Evolutionary conservation across 2,888 invertebrate genomes (phyloP).

Genomic region (Tolmerus cingulatus): DNA sequence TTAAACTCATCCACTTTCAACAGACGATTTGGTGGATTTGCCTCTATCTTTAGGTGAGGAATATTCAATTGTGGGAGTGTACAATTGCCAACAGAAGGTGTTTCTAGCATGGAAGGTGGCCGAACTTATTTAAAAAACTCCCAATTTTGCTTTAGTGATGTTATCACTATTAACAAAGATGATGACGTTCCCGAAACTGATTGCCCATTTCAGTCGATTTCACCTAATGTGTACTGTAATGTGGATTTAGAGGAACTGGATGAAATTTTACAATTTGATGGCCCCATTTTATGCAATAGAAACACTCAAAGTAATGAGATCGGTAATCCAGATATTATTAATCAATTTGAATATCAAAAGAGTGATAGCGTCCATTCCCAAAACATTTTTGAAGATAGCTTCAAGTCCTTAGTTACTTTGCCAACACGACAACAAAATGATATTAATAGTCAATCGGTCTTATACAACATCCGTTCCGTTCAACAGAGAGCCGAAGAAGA

Average conservation of each 20-base stretch:
- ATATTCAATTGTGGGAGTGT: constrained; percentile 57
- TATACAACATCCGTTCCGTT: neutral
- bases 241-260: constrained; percentile 50
- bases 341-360: neutral
- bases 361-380: neutral
- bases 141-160: neutral
- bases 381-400: neutral
- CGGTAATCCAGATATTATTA: neutral
- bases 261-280: constrained; percentile 51
- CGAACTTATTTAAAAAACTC: constrained; percentile 47
- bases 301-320: neutral
- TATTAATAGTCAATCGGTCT: neutral
- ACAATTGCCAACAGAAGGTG: constrained; percentile 52
- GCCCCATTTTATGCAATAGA: constrained; percentile 21
- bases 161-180: neutral
- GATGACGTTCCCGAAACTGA: neutral
- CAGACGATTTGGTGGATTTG: constrained; percentile 51
- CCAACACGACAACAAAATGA: neutral
- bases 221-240: neutral
- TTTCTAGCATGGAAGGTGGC: constrained; percentile 59
- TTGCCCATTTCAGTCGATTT: neutral
- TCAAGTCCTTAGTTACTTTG: neutral
- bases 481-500: neutral
- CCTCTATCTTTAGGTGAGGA: constrained; percentile 56
- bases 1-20: too few species aligned